These are phyloP conservation scores for Catharus bicknelli DNA, from an alignment of 2,113 vertebrate genomes.

Conservation along the genomic window DNA sequence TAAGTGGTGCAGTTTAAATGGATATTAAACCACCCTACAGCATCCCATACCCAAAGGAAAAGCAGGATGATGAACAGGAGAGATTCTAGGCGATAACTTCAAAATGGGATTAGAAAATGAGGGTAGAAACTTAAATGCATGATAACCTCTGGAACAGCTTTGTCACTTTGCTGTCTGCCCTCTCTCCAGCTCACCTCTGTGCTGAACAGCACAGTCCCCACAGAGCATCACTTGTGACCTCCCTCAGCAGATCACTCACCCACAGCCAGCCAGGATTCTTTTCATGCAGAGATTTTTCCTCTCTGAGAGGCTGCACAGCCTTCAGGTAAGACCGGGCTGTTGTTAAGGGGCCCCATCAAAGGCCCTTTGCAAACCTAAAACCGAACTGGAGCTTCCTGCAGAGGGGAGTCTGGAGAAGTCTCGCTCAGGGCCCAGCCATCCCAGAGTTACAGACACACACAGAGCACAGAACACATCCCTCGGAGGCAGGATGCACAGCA, in stretches of 20 bases:
- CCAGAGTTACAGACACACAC: neutral
- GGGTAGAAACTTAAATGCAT: neutral
- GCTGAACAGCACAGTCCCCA: accelerated
- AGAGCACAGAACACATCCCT: neutral
- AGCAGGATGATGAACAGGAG: neutral
- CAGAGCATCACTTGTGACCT: neutral
- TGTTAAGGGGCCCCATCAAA: neutral
- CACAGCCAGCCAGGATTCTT: neutral
- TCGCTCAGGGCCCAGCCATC: neutral
- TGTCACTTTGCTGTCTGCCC: neutral
- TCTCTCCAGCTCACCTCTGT: neutral
- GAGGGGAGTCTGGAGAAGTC: neutral
- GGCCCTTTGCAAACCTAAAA: neutral
- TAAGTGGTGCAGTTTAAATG: neutral
- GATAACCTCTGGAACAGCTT: neutral
- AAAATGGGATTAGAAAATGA: neutral
- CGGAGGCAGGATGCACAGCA: neutral
- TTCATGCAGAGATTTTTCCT: neutral
- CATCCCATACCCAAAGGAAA: neutral
- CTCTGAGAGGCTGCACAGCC: neutral
- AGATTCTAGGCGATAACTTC: neutral
- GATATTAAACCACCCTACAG: neutral
- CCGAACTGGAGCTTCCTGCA: neutral
- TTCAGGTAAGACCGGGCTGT: neutral
- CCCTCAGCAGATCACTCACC: neutral